phyloP scores from a whole-genome alignment of 2,888 invertebrate genomes.

The Trichogramma dendrolimi region DNA sequence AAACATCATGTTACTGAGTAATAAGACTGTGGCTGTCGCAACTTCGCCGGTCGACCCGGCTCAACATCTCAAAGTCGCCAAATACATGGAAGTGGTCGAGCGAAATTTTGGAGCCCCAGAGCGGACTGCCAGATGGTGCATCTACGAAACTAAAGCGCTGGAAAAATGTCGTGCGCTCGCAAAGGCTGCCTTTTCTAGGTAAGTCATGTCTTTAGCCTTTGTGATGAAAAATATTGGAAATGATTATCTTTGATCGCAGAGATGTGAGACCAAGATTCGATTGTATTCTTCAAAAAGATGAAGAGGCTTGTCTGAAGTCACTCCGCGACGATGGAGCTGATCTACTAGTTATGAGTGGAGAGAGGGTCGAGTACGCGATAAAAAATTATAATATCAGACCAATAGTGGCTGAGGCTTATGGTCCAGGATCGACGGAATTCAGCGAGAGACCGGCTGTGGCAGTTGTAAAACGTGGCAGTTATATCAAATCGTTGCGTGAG shows the following conservation, averaged over 20 bases:
- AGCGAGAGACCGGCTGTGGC: constrained; percentile 58
- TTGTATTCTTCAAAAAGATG: constrained; percentile 65
- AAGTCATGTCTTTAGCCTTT: background rate
- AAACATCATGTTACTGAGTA: constrained; percentile 58
- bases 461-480: constrained; percentile 61
- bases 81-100: constrained; percentile 69
- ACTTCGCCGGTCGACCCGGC: constrained; percentile 62
- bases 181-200: constrained; percentile 66
- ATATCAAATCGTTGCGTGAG: constrained; percentile 54
- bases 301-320: constrained; percentile 64
- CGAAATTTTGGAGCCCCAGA: constrained; percentile 69
- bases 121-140: constrained; percentile 62
- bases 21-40: constrained; percentile 63
- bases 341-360: constrained; percentile 65
- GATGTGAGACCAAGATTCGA: constrained; percentile 76
- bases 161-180: constrained; percentile 72
- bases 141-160: constrained; percentile 62
- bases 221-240: background rate
- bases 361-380: constrained; percentile 55
- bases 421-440: constrained; percentile 57
- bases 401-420: constrained; percentile 65
- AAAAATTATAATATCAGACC: constrained; percentile 60
- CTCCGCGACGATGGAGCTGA: constrained; percentile 69
- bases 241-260: constrained; percentile 41
- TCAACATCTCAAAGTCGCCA: constrained; percentile 62